Evolutionary conservation across 2,797 vertebrate genomes (phyloP).

Genomic region (Heterohyrax brucei): DNA sequence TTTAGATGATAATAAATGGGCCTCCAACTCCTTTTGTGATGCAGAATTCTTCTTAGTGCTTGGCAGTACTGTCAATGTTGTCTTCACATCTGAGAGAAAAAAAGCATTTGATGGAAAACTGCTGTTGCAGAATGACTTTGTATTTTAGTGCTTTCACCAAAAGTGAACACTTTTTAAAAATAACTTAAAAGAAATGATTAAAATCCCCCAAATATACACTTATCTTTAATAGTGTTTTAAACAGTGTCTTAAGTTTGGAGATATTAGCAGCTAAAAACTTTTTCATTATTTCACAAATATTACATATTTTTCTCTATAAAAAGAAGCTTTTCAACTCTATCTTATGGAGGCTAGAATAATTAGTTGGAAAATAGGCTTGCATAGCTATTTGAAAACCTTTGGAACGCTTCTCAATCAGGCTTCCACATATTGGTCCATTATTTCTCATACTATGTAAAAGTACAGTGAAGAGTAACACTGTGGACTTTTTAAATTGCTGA

Average conservation of each 20-base stretch:
- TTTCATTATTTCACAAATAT: slow-evolving; percentile 49
- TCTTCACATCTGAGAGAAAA: slow-evolving; percentile 72
- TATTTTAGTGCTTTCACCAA: slow-evolving; percentile 52
- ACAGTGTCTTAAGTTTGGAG: slow-evolving; percentile 4
- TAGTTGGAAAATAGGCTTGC: neutral
- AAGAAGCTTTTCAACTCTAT: slow-evolving; percentile 56
- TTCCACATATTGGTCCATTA: neutral
- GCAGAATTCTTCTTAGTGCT: slow-evolving; percentile 45
- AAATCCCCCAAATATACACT: slow-evolving; percentile 59
- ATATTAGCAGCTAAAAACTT: slow-evolving; percentile 62
- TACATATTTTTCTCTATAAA: slow-evolving; percentile 59
- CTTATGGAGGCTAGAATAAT: slow-evolving; percentile 41
- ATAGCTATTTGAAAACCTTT: slow-evolving; percentile 60
- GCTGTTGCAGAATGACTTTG: slow-evolving; percentile 58
- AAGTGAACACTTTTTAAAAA: slow-evolving; percentile 66
- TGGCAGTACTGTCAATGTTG: slow-evolving; percentile 62
- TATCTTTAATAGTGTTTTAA: slow-evolving; percentile 63
- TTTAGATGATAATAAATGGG: slow-evolving; percentile 76
- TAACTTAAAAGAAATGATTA: slow-evolving; percentile 72
- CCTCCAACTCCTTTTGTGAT: slow-evolving; percentile 71
- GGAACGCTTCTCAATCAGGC: slow-evolving; percentile 11
- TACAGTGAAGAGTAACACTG: neutral
- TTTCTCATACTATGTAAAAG: neutral
- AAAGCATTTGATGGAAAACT: slow-evolving; percentile 76
- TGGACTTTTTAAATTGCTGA: neutral